phyloP scores from a whole-genome alignment of 2,888 invertebrate species.

The Sarcophaga carnaria region DNA sequence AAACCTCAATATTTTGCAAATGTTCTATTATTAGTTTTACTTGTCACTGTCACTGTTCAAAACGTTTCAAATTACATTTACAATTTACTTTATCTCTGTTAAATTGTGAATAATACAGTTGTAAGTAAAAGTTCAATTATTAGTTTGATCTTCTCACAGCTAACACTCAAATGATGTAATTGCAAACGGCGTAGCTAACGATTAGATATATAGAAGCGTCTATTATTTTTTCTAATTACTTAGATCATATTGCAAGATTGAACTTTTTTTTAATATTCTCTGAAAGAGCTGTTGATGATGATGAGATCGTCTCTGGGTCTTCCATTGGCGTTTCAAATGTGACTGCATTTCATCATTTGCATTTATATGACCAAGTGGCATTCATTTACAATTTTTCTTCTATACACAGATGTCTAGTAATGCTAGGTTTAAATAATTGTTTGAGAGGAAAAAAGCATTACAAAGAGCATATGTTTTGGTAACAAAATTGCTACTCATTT shows the following conservation, averaged over 20 bases:
- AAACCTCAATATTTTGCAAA: constrained; percentile 35
- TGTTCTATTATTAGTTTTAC: constrained; percentile 23
- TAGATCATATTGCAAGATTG: constrained; percentile 41
- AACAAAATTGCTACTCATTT: constrained; percentile 47
- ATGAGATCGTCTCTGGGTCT: constrained; percentile 25
- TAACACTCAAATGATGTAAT: constrained; percentile 56
- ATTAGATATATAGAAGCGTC: constrained; percentile 20
- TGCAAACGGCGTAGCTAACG: constrained; percentile 26
- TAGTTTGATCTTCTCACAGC: constrained; percentile 28
- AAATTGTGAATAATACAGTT: constrained; percentile 24
- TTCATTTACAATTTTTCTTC: too few relatives aligned
- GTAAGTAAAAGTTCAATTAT: constrained; percentile 32
- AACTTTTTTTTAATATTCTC: background rate
- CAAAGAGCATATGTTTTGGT: constrained; percentile 51
- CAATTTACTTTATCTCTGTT: background rate
- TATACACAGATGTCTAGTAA: background rate
- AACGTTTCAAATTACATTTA: constrained; percentile 25
- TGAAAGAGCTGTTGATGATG: background rate
- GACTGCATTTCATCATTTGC: constrained; percentile 44
- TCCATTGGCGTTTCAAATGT: constrained; percentile 19
- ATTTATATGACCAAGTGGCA: constrained; percentile 26
- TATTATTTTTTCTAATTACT: constrained; percentile 32
- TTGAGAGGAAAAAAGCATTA: constrained; percentile 21
- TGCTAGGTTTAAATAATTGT: background rate
- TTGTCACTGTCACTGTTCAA: background rate